phyloP scores from a whole-genome alignment of 2,888 invertebrate species.

The Pandemis corylana region DNA sequence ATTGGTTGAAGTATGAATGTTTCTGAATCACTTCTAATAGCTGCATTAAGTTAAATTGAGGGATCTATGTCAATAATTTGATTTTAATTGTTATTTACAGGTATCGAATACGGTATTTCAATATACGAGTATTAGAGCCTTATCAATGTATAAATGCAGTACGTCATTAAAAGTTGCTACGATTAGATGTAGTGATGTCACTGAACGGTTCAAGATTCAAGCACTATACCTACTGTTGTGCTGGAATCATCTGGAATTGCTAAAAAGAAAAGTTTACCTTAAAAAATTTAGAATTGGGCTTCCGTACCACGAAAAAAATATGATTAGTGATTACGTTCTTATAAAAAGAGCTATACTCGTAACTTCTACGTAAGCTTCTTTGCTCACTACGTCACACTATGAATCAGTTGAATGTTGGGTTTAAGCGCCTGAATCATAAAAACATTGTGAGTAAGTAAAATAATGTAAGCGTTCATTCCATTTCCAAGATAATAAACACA shows the following conservation, averaged over 20 bases:
- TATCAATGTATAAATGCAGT: not conserved
- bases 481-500: not conserved
- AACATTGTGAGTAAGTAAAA: constrained; percentile 22
- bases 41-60: constrained; percentile 21
- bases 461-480: not conserved
- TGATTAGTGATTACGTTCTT: not conserved
- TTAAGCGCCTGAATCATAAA: constrained; percentile 32
- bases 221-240: no score
- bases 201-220: no score
- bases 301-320: not conserved
- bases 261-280: no score
- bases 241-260: no score
- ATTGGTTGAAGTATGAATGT: constrained; percentile 9
- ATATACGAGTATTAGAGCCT: not conserved
- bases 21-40: constrained; percentile 14
- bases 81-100: not conserved
- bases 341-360: not conserved
- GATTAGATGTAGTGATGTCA: no score
- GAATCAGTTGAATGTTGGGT: constrained; percentile 35
- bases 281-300: no score
- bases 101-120: not conserved
- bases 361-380: not conserved
- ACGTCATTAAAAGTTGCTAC: not conserved
- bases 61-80: not conserved
- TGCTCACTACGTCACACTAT: constrained; percentile 35